Percentiles rank a stretch among this genome's conserved stretches.
phyloP scores from a whole-genome alignment of 2,113 vertebrate genomes.

The Conger conger region DNA sequence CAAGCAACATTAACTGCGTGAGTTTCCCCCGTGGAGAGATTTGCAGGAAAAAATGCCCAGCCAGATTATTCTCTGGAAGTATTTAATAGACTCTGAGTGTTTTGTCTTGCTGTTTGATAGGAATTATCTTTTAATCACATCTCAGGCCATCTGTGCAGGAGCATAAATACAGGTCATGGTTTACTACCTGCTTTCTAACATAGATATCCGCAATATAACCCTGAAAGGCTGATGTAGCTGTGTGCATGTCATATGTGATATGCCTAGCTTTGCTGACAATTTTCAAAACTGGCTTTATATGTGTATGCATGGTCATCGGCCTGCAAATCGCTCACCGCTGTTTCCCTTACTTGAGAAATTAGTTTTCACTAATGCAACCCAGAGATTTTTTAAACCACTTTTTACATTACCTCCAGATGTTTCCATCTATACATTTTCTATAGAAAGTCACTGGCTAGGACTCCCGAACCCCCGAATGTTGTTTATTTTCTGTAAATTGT shows the following conservation, averaged over 20 bases:
- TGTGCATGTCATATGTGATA: neutral
- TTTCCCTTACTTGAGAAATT: slow-evolving; percentile 28
- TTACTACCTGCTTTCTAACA: neutral
- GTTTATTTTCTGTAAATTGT: slow-evolving; percentile 64
- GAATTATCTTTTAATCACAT: slow-evolving; percentile 1
- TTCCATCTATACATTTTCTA: slow-evolving; percentile 66
- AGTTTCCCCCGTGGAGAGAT: neutral
- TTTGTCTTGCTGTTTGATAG: neutral
- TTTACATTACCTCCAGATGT: slow-evolving; percentile 76
- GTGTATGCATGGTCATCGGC: neutral
- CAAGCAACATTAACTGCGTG: neutral
- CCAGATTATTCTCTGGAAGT: neutral
- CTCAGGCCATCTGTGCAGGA: neutral
- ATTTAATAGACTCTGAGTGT: neutral
- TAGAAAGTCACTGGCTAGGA: slow-evolving; percentile 51
- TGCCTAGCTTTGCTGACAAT: neutral
- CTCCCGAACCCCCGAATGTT: slow-evolving; percentile 66
- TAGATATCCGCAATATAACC: neutral
- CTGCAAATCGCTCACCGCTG: neutral
- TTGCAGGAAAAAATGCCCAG: neutral
- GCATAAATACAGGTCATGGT: neutral
- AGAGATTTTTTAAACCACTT: slow-evolving; percentile 62
- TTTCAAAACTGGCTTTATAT: neutral
- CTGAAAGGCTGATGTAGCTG: neutral
- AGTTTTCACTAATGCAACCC: slow-evolving; percentile 47